Conservation (phyloP, 2,797 vertebrate genomes). For the Knipowitschia caucasica region DNA sequence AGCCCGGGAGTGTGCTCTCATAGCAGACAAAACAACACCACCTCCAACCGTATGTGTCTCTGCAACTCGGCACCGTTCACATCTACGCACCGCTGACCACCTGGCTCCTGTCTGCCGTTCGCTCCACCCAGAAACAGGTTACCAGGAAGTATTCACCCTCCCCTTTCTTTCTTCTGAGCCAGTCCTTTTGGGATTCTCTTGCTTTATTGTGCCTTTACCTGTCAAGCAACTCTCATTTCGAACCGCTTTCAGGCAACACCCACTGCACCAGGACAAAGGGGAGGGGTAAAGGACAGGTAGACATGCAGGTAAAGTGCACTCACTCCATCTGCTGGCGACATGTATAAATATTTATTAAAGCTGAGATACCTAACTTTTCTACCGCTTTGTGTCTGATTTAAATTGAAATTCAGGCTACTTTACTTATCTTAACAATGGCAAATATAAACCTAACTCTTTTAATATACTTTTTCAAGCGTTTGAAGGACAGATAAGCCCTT, state of each 20-base stretch:
- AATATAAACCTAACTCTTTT: no score
- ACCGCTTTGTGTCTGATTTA: no score
- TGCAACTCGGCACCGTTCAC: conserved; percentile 28
- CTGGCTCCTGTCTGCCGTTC: conserved; percentile 30
- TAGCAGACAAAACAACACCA: conserved; percentile 46
- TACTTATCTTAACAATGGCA: no score
- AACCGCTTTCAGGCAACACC: conserved; percentile 42
- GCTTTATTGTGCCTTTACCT: conserved; percentile 37
- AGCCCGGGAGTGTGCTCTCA: conserved; percentile 60
- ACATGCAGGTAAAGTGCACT: conserved; percentile 50
- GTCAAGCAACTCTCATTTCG: conserved; percentile 50
- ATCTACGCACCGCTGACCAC: conserved; percentile 26
- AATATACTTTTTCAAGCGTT: no score
- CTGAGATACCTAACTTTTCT: no score
- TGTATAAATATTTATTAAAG: no score
- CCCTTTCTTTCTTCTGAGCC: conserved; percentile 8
- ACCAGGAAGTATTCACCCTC: conserved; percentile 52
- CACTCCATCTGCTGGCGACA: conserved; percentile 61
- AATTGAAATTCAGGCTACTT: no score
- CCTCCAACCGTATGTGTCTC: conserved; percentile 1
- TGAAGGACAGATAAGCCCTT: no score
- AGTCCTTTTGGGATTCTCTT: conserved; percentile 31
- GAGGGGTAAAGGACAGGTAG: conserved; percentile 24
- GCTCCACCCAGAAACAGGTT: conserved; percentile 73
- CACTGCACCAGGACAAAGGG: conserved; percentile 11